Evolutionary conservation across 2,888 invertebrate genomes (phyloP).

Genomic region (Athrips mouffetella): DNA sequence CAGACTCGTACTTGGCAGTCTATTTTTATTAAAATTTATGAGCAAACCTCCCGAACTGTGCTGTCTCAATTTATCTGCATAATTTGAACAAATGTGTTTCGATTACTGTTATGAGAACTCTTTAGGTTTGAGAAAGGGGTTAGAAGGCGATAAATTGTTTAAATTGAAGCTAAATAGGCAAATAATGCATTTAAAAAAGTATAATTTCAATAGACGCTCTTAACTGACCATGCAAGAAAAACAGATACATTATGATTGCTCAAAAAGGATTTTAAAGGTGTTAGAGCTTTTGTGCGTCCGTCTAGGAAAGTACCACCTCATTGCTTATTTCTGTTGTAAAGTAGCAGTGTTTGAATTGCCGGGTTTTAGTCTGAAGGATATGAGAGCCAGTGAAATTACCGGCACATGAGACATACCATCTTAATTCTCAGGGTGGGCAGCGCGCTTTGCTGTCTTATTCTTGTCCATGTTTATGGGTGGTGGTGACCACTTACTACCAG

Average conservation of each 20-base stretch:
- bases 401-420: too few species aligned
- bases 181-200: background rate
- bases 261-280: background rate
- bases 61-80: constrained; percentile 68
- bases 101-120: constrained; percentile 43
- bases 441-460: too few species aligned
- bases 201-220: background rate
- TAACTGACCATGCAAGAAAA: background rate
- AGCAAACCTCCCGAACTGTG: constrained; percentile 32
- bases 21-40: constrained; percentile 73
- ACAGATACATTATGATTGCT: background rate
- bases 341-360: too few species aligned
- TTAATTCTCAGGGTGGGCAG: too few species aligned
- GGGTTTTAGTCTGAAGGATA: too few species aligned
- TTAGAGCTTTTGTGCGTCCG: background rate
- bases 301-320: too few species aligned
- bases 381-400: too few species aligned
- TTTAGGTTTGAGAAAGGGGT: background rate
- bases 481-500: too few species aligned
- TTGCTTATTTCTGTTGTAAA: too few species aligned
- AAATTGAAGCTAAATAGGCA: background rate
- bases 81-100: constrained; percentile 65
- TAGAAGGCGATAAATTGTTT: background rate
- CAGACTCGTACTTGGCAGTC: too few species aligned
- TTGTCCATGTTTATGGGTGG: too few species aligned